Conservation (phyloP, 2,113 vertebrate genomes). For the Chionodraco myersi region DNA sequence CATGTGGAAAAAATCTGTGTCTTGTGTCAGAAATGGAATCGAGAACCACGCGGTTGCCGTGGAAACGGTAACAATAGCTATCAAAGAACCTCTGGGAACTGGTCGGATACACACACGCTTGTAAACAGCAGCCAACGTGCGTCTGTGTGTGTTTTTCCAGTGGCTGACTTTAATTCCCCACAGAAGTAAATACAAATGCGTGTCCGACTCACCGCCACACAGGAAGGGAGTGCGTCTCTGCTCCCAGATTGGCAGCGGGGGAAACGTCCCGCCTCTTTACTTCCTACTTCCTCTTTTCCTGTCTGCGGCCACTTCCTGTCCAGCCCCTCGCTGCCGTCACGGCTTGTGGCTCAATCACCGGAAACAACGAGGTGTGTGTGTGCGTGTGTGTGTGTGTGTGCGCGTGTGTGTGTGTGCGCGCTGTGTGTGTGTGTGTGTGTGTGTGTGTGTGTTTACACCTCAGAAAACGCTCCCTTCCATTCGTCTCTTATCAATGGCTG, state of each 20-base stretch:
- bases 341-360: slow-evolving; percentile 64
- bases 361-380: slow-evolving; percentile 38
- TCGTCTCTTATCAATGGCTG: not conserved
- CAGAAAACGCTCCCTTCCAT: too few relatives aligned
- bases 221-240: slow-evolving; percentile 75
- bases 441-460: too few relatives aligned
- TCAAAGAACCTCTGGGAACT: not conserved
- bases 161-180: not conserved
- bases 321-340: slow-evolving; percentile 60
- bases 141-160: not conserved
- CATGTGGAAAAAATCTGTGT: too few relatives aligned
- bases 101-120: not conserved
- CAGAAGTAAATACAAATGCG: slow-evolving; percentile 40
- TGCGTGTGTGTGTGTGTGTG: too few relatives aligned
- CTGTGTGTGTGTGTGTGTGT: not conserved
- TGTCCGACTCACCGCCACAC: slow-evolving; percentile 48
- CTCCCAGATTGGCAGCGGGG: slow-evolving; percentile 72
- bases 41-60: too few relatives aligned
- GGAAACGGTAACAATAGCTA: too few relatives aligned
- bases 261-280: slow-evolving; percentile 72
- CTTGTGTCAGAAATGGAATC: too few relatives aligned
- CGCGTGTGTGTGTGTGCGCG: too few relatives aligned
- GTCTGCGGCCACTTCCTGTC: slow-evolving; percentile 76
- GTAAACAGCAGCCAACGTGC: not conserved
- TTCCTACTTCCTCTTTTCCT: slow-evolving; percentile 78